Conservation (phyloP, 2,113 vertebrate species). For the Lophochroa leadbeateri region DNA sequence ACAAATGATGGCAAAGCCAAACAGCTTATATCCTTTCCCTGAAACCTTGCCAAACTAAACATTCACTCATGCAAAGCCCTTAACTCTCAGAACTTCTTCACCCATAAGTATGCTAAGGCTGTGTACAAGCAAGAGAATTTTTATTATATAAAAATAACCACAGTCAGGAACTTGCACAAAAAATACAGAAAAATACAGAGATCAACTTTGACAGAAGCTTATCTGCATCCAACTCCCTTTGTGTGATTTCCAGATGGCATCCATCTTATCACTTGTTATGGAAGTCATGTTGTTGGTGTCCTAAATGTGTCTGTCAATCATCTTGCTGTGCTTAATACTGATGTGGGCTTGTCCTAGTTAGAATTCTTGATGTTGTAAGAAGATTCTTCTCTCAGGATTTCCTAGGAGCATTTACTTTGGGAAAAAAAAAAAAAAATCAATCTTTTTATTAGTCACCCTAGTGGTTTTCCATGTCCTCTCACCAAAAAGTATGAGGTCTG, state of each 20-base stretch:
- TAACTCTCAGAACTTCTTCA: background rate
- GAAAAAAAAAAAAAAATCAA: background rate
- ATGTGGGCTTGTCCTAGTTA: slow-evolving; percentile 40
- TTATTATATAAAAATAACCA: slow-evolving; percentile 23
- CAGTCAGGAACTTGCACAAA: background rate
- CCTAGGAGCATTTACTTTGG: background rate
- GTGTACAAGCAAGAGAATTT: background rate
- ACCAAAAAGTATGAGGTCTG: background rate
- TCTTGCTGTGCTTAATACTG: slow-evolving; percentile 10
- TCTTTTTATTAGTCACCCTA: background rate
- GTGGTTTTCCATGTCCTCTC: background rate
- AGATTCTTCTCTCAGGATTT: background rate
- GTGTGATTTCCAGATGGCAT: slow-evolving; percentile 58
- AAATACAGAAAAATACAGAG: slow-evolving; percentile 24
- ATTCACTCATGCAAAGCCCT: background rate
- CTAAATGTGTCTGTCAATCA: slow-evolving; percentile 47
- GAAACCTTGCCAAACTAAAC: background rate
- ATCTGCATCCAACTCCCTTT: slow-evolving; percentile 19
- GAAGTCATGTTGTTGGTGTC: slow-evolving; percentile 45
- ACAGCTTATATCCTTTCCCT: background rate
- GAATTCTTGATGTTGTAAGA: background rate
- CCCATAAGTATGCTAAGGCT: background rate
- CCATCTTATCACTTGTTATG: slow-evolving; percentile 32
- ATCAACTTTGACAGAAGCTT: slow-evolving; percentile 31
- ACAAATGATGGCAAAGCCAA: background rate